Evolutionary conservation across 2,888 invertebrate genomes (phyloP).

Genomic region (Leptinotarsa peninsularis): DNA sequence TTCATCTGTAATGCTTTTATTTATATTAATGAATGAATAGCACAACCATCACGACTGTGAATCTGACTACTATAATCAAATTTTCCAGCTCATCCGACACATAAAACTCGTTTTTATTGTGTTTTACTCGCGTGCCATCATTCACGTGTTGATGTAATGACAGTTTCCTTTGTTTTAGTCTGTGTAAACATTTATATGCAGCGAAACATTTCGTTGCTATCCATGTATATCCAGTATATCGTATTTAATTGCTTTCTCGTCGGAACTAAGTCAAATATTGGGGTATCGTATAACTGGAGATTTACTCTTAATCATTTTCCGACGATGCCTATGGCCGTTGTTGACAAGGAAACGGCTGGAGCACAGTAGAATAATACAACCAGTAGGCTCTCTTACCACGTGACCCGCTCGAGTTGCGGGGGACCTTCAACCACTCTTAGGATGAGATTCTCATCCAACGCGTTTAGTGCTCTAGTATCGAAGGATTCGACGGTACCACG

Average conservation of each 20-base stretch:
- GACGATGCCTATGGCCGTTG: too few species aligned
- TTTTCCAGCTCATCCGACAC: not conserved
- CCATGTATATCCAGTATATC: not conserved
- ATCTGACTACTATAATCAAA: slow-evolving; percentile 4
- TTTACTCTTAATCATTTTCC: too few species aligned
- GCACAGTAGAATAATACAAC: too few species aligned
- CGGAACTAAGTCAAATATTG: not conserved
- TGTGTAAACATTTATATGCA: not conserved
- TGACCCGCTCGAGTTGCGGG: too few species aligned
- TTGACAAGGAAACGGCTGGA: too few species aligned
- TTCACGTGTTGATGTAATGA: slow-evolving; percentile 1
- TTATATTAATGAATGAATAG: slow-evolving; percentile 2
- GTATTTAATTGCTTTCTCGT: slow-evolving; percentile 1
- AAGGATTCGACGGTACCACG: too few species aligned
- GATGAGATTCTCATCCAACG: too few species aligned
- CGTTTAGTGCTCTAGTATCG: too few species aligned
- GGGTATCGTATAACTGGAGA: not conserved
- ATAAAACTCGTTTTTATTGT: slow-evolving; percentile 8
- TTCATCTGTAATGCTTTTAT: not conserved
- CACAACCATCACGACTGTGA: not conserved
- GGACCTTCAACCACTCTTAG: too few species aligned
- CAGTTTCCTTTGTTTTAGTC: not conserved
- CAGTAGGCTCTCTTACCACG: too few species aligned
- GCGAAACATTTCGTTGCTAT: not conserved
- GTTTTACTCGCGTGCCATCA: slow-evolving; percentile 2